Evolutionary conservation across 2,888 invertebrate species (phyloP), one percentile per base, ranked within the genome.

Genomic region (Phania funesta): DNA sequence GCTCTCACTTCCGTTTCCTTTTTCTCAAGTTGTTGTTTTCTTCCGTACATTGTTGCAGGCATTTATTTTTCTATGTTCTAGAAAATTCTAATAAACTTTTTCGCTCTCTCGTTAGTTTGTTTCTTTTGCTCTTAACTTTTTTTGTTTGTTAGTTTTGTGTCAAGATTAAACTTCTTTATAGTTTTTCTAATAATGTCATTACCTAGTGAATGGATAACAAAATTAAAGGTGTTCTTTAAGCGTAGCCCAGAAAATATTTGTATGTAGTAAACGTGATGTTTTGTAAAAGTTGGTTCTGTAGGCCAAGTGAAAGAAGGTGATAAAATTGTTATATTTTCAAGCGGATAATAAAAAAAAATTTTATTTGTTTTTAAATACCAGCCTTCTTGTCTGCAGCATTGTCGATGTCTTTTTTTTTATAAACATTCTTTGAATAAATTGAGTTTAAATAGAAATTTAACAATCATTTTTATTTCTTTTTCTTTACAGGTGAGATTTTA

Each of bases 121-220:
- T 62, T 68, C 35, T 52, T 44, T 11, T 26, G 35, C 38, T 35
- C 24, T 44, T 8, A 41, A 29, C n/a, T 20, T 9, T 62, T 56
- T 44, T 11, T 71, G 46, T 18, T 32, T 46, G 8, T 9, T 35
- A 35, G 41, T 76, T 77, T 62, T 60, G 44, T 75, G 58, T 80
- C 65, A 77, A 74, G 52, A 74, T 74, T 62, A 68, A 73, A 74
- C 13, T 68, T 74, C 13, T 80, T 62, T 78, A 70, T 62, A 73
- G 73, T 74, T 82, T 77, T 70, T 74, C 35, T 58, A 82, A 82
- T 82, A 78, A 82, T 74, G 74, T 82, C 81, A 82, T 82, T 82
- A 82, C 68, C 52, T 32, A 58, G 50, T 74, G 52, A 54, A 76
- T 67, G 54, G 70, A 50, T 41, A 74, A 78, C 68, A 68, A 74